Evolutionary conservation across 2,888 invertebrate species (phyloP).

Genomic region (Agrochola lota): DNA sequence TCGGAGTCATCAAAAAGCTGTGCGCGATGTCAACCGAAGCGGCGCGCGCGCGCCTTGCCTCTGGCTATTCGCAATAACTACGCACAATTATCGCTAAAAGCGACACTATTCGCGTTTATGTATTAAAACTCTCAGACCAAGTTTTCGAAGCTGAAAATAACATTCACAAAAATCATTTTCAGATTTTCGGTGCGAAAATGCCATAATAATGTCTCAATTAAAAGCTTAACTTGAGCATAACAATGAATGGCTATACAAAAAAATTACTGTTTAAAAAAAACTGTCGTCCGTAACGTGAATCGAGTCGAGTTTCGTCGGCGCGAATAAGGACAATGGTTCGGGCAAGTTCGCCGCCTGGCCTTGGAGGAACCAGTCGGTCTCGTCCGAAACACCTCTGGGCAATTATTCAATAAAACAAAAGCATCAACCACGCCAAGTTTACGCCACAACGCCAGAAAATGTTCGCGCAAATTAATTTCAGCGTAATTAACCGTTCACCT

Average conservation of each 20-base stretch:
- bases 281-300: constrained; percentile 64
- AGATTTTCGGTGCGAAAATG: constrained; percentile 36
- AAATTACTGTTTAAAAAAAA: constrained; percentile 59
- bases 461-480: constrained; percentile 81
- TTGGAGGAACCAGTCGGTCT: constrained; percentile 89
- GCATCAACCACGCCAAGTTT: constrained; percentile 83
- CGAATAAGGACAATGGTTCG: constrained; percentile 81
- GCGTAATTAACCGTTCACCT: constrained; percentile 76
- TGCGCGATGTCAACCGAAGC: constrained; percentile 73
- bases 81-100: constrained; percentile 64
- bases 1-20: constrained; percentile 74
- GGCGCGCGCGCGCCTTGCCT: constrained; percentile 54
- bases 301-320: constrained; percentile 71
- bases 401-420: constrained; percentile 91
- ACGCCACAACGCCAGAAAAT: constrained; percentile 83
- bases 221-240: constrained; percentile 56
- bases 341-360: constrained; percentile 90
- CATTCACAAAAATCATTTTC: constrained; percentile 2
- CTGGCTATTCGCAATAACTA: constrained; percentile 68
- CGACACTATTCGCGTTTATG: constrained; percentile 65
- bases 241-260: constrained; percentile 62
- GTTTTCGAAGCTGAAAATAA: constrained; percentile 32
- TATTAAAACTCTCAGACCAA: constrained; percentile 54
- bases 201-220: constrained; percentile 59
- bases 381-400: constrained; percentile 89